Base-by-base conservation (phyloP, 2,113 vertebrate genomes). In the Coreoperca whiteheadi region DNA sequence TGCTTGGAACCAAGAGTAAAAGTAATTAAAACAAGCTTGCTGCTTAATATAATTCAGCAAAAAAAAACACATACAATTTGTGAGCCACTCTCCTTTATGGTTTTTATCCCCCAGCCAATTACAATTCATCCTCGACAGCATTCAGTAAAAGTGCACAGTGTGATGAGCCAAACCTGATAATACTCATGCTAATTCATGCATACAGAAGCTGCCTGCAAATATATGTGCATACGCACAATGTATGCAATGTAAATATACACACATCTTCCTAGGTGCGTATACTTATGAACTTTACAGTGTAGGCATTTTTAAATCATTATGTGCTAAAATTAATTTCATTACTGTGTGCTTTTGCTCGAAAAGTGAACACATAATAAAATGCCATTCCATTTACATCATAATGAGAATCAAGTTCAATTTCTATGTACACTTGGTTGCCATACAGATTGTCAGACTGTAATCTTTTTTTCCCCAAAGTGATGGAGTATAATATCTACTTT, bases 11-110 rank as follows among this genome's bases (percentile, higher is more conserved):
- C 56, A 86, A 90, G 80, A 79, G 87, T 59, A 85, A 71, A 77
- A 91, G 91, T 94, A 94, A 95, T 95, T 94, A 95, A 94, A 95
- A 92, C 78, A 79, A 89, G 90, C 89, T 84, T 74, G 67, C 80
- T 85, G 70, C 87, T 93, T 93, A 94, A 92, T 86, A 91, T 70
- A 93, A 94, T 91, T 81, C 76, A 61, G 54, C 61, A 71, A 74
- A 69, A 71, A 74, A 69, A 71, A 46, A 83, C 46, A 88, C 90
- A 85, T 88, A 84, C 83, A 89, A 93, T 93, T 89, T 94, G 91
- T 70, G 71, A 79, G 80, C 54, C 68, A 53, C 73, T 89, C 74
- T 72, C 48, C 67, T 93, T 92, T 84, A 84, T 83, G 65, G 67
- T 84, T 88, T 84, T 92, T 78, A 86, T 81, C 74, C 69, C 66